Evolutionary conservation across 2,888 invertebrate species (phyloP).

Genomic region (Chymomyza amoena): DNA sequence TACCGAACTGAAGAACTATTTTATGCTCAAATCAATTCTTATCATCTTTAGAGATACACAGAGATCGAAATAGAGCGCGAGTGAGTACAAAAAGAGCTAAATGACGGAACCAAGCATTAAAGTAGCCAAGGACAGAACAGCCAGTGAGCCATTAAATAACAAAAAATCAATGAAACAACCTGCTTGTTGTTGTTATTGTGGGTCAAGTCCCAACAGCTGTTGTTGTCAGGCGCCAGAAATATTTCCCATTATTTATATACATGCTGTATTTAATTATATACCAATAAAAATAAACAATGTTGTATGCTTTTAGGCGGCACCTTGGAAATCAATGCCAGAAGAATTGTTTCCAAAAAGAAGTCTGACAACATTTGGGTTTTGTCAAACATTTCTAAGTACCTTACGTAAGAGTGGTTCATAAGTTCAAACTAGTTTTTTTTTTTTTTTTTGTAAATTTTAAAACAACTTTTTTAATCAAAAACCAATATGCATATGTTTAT

Average conservation of each 20-base stretch:
- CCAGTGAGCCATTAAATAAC: not conserved
- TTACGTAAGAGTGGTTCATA: too few species aligned
- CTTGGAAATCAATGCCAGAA: not conserved
- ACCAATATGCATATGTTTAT: too few species aligned
- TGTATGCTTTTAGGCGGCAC: not conserved
- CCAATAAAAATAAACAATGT: too few species aligned
- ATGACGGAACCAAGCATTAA: conserved; percentile 43
- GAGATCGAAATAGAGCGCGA: too few species aligned
- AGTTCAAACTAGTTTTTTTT: not conserved
- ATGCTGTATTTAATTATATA: too few species aligned
- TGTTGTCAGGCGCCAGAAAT: not conserved
- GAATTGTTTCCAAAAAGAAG: not conserved
- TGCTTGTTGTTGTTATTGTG: not conserved
- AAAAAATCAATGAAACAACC: not conserved
- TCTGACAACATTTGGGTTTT: not conserved
- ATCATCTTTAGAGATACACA: too few species aligned
- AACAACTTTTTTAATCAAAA: too few species aligned
- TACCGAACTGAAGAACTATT: too few species aligned
- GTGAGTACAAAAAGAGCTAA: too few species aligned
- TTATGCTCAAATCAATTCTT: too few species aligned
- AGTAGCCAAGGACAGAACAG: not conserved
- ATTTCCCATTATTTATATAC: too few species aligned
- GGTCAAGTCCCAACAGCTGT: not conserved
- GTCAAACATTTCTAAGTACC: too few species aligned
- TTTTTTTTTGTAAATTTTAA: not conserved